Base-by-base conservation (phyloP, 2,888 invertebrate species). In the Philereme transversata region DNA sequence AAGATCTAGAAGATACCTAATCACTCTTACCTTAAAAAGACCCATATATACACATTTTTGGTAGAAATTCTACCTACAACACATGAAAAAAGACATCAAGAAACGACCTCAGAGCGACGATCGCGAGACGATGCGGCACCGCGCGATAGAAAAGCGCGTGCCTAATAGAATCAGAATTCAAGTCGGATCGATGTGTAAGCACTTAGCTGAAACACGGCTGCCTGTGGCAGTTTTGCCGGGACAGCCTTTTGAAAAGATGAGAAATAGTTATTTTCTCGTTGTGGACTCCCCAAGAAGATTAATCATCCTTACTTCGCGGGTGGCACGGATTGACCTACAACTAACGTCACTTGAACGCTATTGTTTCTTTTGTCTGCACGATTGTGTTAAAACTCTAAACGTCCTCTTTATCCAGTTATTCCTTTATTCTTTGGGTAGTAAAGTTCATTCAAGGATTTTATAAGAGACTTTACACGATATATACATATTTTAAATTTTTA, bases 231-330 rank as follows among this genome's bases (percentile, higher is more conserved):
- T 83, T 86, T 80, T 72, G 78, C 76, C 75, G 72, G 79, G 80
- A 81, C 79, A 83, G 81, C 79, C 82, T 81, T 86, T 87, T 84
- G 77, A 84, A 87, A 88, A 88, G 85, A 87, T 86, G 88, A 87
- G 86, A 86, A 88, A 88, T 88, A 86, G 88, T 87, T 87, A 87
- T 84, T 84, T 86, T 82, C 82, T 83, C 76, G 79, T 78, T 74
- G 78, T 77, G 78, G 84, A 84, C 83, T 82, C 82, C 81, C 84
- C 75, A 73, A 75, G 73, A 82, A 81, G 77, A 90, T 90, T 89
- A 88, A 89, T 90, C 88, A 90, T 87, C 72, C 76, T 75, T 75
- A 76, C 86, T 77, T 83, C 73, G 83, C 82, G 81, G 85, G 84
- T 65, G 80, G 83, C 78, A 72, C 70, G 80, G 84, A 88, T 85